These are phyloP conservation scores for Plestiodon gilberti DNA, from an alignment of 2,113 vertebrate genomes.

Conservation along the genomic window DNA sequence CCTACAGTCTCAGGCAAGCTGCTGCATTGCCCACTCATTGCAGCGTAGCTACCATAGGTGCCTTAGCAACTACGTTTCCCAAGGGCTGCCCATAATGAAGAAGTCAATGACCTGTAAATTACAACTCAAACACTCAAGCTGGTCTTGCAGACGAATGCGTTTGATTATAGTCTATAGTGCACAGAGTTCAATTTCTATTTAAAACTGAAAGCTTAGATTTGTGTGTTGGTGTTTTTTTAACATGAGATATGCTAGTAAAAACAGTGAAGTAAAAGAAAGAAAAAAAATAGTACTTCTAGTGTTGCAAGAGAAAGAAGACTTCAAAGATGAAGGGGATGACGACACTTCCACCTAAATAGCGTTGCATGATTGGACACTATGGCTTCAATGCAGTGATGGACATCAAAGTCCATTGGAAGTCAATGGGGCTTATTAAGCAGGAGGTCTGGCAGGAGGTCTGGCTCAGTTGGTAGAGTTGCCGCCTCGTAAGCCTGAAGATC, in stretches of 20 bases:
- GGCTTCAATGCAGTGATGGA: not conserved
- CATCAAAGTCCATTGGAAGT: not conserved
- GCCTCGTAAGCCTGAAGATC: too few relatives aligned
- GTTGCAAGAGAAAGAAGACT: not conserved
- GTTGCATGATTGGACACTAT: not conserved
- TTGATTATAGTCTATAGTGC: slow-evolving; percentile 52
- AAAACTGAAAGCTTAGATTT: slow-evolving; percentile 39
- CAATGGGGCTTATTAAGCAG: not conserved
- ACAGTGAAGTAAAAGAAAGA: not conserved
- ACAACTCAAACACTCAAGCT: slow-evolving; percentile 57
- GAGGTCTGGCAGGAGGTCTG: too few relatives aligned
- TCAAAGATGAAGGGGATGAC: not conserved
- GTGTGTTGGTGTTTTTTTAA: not conserved
- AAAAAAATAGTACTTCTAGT: not conserved
- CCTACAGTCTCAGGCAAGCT: slow-evolving; percentile 29
- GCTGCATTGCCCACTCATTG: slow-evolving; percentile 28
- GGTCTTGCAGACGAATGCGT: slow-evolving; percentile 62
- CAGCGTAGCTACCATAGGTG: slow-evolving; percentile 32
- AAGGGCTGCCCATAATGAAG: slow-evolving; percentile 57
- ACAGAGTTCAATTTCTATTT: slow-evolving; percentile 59
- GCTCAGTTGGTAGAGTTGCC: too few relatives aligned
- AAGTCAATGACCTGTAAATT: slow-evolving; percentile 67
- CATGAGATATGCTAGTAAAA: not conserved
- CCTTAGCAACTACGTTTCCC: slow-evolving; percentile 59
- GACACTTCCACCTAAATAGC: not conserved